Evolutionary conservation across 2,797 vertebrate species (phyloP).

Genomic region (Enteromius afrohamiltoni): DNA sequence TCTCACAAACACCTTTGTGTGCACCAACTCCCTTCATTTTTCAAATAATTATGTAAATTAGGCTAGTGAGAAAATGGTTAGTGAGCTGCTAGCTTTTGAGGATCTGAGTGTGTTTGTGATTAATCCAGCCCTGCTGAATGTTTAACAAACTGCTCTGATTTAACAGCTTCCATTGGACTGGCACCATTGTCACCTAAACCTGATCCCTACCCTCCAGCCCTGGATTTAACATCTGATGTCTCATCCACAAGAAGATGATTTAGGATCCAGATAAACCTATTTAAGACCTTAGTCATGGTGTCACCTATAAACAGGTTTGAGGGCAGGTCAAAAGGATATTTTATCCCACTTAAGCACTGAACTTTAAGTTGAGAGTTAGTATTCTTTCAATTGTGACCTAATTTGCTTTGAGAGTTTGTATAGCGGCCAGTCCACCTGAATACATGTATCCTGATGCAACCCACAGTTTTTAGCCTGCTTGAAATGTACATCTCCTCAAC

Average conservation of each 20-base stretch:
- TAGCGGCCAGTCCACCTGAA: neutral
- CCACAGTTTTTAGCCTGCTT: neutral
- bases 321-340: neutral
- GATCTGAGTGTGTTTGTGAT: slow-evolving; percentile 2
- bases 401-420: slow-evolving; percentile 26
- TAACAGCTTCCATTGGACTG: neutral
- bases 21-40: neutral
- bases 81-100: neutral
- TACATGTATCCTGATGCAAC: slow-evolving; percentile 37
- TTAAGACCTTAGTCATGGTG: slow-evolving; percentile 20
- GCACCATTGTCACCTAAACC: neutral
- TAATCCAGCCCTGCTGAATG: neutral
- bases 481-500: slow-evolving; percentile 41
- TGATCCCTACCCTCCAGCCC: neutral
- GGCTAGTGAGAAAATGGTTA: neutral
- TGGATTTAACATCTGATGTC: neutral
- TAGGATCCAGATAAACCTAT: neutral
- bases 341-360: neutral
- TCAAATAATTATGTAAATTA: slow-evolving; percentile 10
- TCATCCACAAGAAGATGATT: neutral
- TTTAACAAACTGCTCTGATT: neutral
- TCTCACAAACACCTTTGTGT: slow-evolving; percentile 13
- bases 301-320: neutral
- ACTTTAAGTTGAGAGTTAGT: neutral
- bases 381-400: slow-evolving; percentile 1